Conservation (phyloP, 2,888 invertebrate genomes). For the Cheilosia urbana region DNA sequence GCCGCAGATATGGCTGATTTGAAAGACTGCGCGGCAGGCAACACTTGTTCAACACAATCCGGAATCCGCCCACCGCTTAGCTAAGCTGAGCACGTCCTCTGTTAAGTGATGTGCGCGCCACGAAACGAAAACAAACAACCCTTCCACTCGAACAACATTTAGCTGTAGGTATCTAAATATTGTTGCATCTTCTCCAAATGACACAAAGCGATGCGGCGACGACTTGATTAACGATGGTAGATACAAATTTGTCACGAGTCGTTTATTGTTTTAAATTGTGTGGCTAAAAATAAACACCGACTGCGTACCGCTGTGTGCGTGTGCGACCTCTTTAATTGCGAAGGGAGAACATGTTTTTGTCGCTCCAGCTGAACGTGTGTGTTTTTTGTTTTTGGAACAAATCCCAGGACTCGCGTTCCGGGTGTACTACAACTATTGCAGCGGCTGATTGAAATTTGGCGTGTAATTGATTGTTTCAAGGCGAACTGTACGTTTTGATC, state of each 20-base stretch:
- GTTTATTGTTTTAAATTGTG: slow-evolving; percentile 73
- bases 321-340: slow-evolving; percentile 41
- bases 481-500: slow-evolving; percentile 58
- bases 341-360: neutral
- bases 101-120: slow-evolving; percentile 52
- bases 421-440: neutral
- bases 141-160: slow-evolving; percentile 26
- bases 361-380: neutral
- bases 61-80: slow-evolving; percentile 56
- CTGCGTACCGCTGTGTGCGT: neutral
- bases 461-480: slow-evolving; percentile 70
- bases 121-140: slow-evolving; percentile 63
- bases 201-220: slow-evolving; percentile 1
- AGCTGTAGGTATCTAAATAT: slow-evolving; percentile 12
- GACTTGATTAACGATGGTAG: slow-evolving; percentile 71
- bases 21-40: slow-evolving; percentile 44
- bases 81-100: neutral
- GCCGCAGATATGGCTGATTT: slow-evolving; percentile 15
- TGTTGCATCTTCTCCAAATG: slow-evolving; percentile 30
- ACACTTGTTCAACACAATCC: slow-evolving; percentile 70
- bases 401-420: slow-evolving; percentile 26
- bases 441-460: slow-evolving; percentile 60
- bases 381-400: slow-evolving; percentile 18
- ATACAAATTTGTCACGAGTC: slow-evolving; percentile 75
- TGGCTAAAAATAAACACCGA: slow-evolving; percentile 57